These are phyloP conservation scores for Megalops cyprinoides DNA, from an alignment of 2,797 vertebrate species.

Conservation along the genomic window DNA sequence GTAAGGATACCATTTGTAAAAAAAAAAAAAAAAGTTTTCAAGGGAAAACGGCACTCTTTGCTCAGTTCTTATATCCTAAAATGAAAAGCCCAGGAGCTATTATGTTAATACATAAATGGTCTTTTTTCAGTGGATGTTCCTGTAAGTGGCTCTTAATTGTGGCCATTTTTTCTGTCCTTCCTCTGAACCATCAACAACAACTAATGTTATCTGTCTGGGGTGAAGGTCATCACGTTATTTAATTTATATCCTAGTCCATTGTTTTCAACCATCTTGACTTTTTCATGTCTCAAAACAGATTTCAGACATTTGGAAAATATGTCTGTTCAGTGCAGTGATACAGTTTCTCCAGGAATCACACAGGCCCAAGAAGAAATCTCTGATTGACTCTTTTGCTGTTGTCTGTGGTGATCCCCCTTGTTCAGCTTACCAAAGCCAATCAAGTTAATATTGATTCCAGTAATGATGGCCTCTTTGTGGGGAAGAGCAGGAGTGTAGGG, in stretches of 20 bases:
- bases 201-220: constrained; percentile 83
- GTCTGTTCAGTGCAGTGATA: constrained; percentile 84
- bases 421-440: constrained; percentile 78
- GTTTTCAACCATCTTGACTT: constrained; percentile 76
- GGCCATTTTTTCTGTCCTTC: constrained; percentile 73
- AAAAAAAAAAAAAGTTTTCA: constrained; percentile 87
- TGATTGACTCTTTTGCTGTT: constrained; percentile 85
- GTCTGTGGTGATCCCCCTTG: constrained; percentile 90
- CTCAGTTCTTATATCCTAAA: constrained; percentile 88
- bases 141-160: constrained; percentile 94
- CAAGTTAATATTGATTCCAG: constrained; percentile 85
- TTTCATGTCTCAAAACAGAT: constrained; percentile 84
- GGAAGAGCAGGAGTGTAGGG: constrained; percentile 86
- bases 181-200: constrained; percentile 81
- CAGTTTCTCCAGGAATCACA: constrained; percentile 78
- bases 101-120: constrained; percentile 80
- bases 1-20: constrained; percentile 79
- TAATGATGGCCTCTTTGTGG: constrained; percentile 97
- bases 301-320: constrained; percentile 99
- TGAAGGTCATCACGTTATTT: constrained; percentile 84
- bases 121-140: constrained; percentile 73
- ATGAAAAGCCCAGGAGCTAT: constrained; percentile 91
- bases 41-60: constrained; percentile 83
- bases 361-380: constrained; percentile 88
- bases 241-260: constrained; percentile 91